These are phyloP conservation scores for Mythimna vitellina DNA, from an alignment of 2,888 invertebrate species.

Conservation along the genomic window DNA sequence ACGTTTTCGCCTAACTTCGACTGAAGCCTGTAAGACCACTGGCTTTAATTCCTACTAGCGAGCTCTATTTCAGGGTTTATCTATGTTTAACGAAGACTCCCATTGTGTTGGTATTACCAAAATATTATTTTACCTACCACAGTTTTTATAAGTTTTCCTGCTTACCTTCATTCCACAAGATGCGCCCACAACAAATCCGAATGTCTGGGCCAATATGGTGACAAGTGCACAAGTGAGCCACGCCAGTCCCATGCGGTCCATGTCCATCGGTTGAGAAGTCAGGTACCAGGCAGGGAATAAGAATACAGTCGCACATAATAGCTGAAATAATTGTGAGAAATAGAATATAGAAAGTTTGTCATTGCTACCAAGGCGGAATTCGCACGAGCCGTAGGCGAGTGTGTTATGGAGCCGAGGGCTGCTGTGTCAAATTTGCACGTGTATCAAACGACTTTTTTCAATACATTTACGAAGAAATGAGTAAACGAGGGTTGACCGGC, in stretches of 20 bases:
- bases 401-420: too few relatives aligned
- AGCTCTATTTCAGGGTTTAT: not conserved
- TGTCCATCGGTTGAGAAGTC: constrained; percentile 94
- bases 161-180: constrained; percentile 92
- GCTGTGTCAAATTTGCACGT: too few relatives aligned
- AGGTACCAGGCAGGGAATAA: constrained; percentile 94
- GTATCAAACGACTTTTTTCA: too few relatives aligned
- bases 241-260: constrained; percentile 91
- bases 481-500: too few relatives aligned
- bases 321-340: constrained; percentile 81
- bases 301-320: constrained; percentile 94
- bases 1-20: not conserved
- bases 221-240: constrained; percentile 93
- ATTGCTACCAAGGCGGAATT: too few relatives aligned
- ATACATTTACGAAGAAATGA: too few relatives aligned
- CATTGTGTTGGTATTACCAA: not conserved
- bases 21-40: not conserved
- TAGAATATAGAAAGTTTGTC: too few relatives aligned
- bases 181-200: constrained; percentile 94
- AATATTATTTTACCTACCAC: too few relatives aligned
- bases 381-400: too few relatives aligned
- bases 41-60: not conserved
- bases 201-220: constrained; percentile 94
- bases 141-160: not conserved
- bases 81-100: not conserved